Base-by-base conservation (phyloP, 2,113 vertebrate species). In the Tichodroma muraria region DNA sequence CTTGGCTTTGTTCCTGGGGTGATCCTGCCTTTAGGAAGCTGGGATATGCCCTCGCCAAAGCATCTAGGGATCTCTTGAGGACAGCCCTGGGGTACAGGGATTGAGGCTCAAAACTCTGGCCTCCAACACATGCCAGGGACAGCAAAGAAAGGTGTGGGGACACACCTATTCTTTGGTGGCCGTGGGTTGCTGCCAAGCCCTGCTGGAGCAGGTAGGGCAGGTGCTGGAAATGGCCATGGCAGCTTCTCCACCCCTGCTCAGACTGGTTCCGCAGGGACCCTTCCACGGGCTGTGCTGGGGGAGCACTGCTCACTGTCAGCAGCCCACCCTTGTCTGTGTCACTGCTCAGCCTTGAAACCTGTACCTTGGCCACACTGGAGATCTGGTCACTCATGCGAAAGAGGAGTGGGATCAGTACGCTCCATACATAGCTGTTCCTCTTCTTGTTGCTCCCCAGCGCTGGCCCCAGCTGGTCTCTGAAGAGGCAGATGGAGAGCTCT, bases 121-220 rank as follows among this genome's bases (percentile, higher is more conserved):
- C 28, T 53, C 33, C 0, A 0, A 38, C 28, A 38, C 15, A 33
- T 20, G 10, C 21, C 38, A 69, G 22, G 15, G n/a, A 37, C 45
- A 69, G 45, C 45, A 23, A 33, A 33, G 38, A 69, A 86, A 52
- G 0, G 0, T 15, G 18, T 45, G 19, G 23, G 23, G 33, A 37
- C 28, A 60, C 10, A 27, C 12, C 45, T 53, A 12, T 33, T 60
- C 28, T 19, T 53, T 38, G 27, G 38, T 53, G 28, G 47, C 38
- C 0, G 0, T 28, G 47, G 47, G 38, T 23, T 61, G 38, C 33
- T 61, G 72, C 33, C 15, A 33, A 78, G 45, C 14, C 28, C 45
- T 61, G 28, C 33, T 53, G 47, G 18, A 78, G 33, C 54, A 35
- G 12, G 19, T 53, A 60, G 28, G 54, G 6, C 38, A 45, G 38